phyloP scores from a whole-genome alignment of 30 jellyfish, hydroid and myxozoan genomes.

The Cassiopea andromeda region DNA sequence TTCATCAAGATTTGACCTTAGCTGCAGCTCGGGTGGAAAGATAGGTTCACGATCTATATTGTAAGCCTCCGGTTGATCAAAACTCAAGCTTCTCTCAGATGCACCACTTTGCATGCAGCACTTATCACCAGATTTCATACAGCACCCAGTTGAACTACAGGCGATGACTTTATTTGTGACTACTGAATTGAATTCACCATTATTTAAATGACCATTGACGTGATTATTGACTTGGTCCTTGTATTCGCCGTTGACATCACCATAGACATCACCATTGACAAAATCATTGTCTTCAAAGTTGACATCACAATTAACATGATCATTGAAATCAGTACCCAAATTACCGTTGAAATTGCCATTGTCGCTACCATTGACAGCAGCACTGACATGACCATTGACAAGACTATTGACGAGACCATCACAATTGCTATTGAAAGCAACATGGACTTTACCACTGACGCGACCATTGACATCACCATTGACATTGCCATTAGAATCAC shows the following conservation, averaged over 20 bases:
- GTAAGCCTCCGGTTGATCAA: neutral
- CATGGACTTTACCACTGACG: neutral
- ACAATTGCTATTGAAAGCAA: neutral
- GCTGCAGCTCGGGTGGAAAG: conserved; percentile 60
- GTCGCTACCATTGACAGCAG: neutral
- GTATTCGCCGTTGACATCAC: neutral
- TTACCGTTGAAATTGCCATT: neutral
- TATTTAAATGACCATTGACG: neutral
- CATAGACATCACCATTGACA: neutral
- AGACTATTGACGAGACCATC: neutral
- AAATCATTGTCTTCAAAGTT: neutral
- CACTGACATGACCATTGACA: neutral
- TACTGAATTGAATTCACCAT: conserved; percentile 16
- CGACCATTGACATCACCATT: conserved; percentile 9
- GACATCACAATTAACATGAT: neutral
- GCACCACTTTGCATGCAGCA: conserved; percentile 44
- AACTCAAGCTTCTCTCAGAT: neutral
- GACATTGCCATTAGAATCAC: conserved; percentile 11
- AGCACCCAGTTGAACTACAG: conserved; percentile 4
- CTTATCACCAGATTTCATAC: conserved; percentile 4
- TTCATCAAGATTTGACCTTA: conserved; percentile 25
- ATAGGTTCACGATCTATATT: conserved; percentile 38
- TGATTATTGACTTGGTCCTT: neutral
- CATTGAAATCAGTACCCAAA: neutral
- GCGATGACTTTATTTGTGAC: neutral